Evolutionary conservation across 2,113 vertebrate species (phyloP), one percentile per base, ranked within the genome.

Genomic region (Pungitius pungitius): DNA sequence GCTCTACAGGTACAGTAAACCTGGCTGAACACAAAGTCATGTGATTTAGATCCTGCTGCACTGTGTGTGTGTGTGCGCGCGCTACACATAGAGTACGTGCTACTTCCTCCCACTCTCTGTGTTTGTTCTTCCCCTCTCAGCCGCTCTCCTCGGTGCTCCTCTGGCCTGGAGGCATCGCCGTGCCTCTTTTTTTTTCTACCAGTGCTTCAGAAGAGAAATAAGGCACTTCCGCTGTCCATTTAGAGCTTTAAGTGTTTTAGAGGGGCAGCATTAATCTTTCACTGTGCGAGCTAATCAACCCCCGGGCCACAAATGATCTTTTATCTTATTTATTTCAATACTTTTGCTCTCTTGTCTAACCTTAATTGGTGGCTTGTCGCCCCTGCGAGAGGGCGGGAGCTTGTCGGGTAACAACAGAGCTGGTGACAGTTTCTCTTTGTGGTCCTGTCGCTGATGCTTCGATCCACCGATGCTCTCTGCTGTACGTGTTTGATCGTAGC

Each of bases 281-380:
- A 88, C 84, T 73, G 81, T 74, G 80, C 87, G 72, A 85, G 89
- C 59, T 58, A 84, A 15, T 52, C 54, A 17, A 73, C 89, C 92
- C 88, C 45, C 27, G 3, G 88, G 91, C 88, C 84, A 82, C 87
- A 88, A 90, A 84, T 84, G 81, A 89, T 91, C 85, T 91, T 92
- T 92, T 85, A 89, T 81, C 93, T 92, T 83, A 90, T 92, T 89
- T 89, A 92, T 91, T 92, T 92, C 85, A 92, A 89, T 92, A 89
- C 87, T 87, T 86, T 75, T 57, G 14, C 82, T 61, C 37, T 61
- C 75, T 81, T 71, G 60, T 88, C 84, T 80, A 59, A 65, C 73
- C 72, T 77, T 79, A 87, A 87, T 82, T 88, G 89, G 76, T 71
- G 22, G 68, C 78, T 60, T 43, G 54, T 75, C 8, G 8, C 58